Percentiles rank a stretch among this genome's conserved stretches.
Conservation (phyloP, 2,888 invertebrate species). For the Saturnia pavonia region DNA sequence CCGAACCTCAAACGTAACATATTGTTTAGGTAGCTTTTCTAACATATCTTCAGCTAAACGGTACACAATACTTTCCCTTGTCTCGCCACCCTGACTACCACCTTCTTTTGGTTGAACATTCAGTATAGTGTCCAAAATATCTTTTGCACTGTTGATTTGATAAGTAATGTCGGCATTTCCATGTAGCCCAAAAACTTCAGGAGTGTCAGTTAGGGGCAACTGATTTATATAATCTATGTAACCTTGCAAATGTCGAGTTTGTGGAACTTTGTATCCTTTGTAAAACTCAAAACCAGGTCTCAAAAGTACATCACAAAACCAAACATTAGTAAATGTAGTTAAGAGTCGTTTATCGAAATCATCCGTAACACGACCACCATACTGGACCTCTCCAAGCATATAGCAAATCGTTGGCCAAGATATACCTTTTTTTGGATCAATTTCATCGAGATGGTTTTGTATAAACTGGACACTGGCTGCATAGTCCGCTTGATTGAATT, state of each 20-base stretch:
- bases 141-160: slow-evolving; percentile 97
- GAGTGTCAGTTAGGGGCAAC: slow-evolving; percentile 92
- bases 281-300: slow-evolving; percentile 96
- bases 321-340: slow-evolving; percentile 95
- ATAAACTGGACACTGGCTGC: slow-evolving; percentile 97
- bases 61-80: slow-evolving; percentile 95
- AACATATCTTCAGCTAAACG: slow-evolving; percentile 96
- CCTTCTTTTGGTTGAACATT: slow-evolving; percentile 99
- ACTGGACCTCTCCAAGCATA: slow-evolving; percentile 96
- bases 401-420: slow-evolving; percentile 99
- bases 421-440: slow-evolving; percentile 97
- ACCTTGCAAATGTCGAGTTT: slow-evolving; percentile 87
- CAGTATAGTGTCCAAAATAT: slow-evolving; percentile 95
- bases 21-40: slow-evolving; percentile 88
- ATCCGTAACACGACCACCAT: slow-evolving; percentile 96
- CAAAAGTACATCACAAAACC: slow-evolving; percentile 96
- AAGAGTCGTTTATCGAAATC: slow-evolving; percentile 97
- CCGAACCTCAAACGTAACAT: slow-evolving; percentile 93
- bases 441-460: slow-evolving; percentile 97
- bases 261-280: slow-evolving; percentile 95
- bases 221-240: slow-evolving; percentile 94
- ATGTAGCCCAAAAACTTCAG: slow-evolving; percentile 98
- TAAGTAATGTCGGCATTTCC: slow-evolving; percentile 98
- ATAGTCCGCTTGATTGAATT: slow-evolving; percentile 98
- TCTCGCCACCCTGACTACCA: slow-evolving; percentile 94